Percentiles rank a stretch among this genome's conserved stretches.
Conservation (phyloP, 2,888 invertebrate genomes). For the Mallateleia sp. region DNA sequence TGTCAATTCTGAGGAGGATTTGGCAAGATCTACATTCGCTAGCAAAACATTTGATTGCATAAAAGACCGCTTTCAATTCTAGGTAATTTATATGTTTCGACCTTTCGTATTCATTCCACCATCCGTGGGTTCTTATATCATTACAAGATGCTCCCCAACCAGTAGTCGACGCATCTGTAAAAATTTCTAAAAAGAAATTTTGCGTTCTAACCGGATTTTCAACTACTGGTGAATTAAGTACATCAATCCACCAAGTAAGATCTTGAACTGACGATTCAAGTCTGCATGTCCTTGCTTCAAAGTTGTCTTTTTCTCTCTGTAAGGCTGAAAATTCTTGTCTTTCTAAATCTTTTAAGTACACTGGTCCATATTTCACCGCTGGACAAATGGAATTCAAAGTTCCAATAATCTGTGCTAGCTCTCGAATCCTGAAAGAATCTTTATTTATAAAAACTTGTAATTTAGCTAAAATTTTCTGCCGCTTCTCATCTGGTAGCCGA, state of each 20-base stretch:
- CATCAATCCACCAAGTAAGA: conserved; percentile 62
- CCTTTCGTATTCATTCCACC: conserved; percentile 64
- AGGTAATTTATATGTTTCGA: conserved; percentile 64
- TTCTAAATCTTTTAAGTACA: conserved; percentile 53
- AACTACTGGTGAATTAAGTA: background rate
- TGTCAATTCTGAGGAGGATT: conserved; percentile 18
- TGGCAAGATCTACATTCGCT: background rate
- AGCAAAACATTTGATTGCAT: conserved; percentile 59
- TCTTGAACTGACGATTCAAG: background rate
- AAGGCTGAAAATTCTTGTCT: conserved; percentile 47
- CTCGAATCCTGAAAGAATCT: conserved; percentile 23
- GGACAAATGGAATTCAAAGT: conserved; percentile 61
- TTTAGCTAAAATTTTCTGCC: conserved; percentile 37
- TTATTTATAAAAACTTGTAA: too few relatives aligned
- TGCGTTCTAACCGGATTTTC: conserved; percentile 22
- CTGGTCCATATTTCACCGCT: conserved; percentile 43
- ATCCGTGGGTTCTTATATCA: conserved; percentile 44
- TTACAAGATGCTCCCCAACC: conserved; percentile 73
- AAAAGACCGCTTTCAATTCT: background rate
- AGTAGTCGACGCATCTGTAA: conserved; percentile 59
- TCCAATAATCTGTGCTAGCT: conserved; percentile 58
- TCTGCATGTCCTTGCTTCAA: conserved; percentile 27
- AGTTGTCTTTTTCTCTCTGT: conserved; percentile 11
- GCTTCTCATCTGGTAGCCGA: conserved; percentile 34
- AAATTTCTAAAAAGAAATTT: conserved; percentile 27